Evolutionary conservation across 2,888 invertebrate species (phyloP).

Genomic region (Peribatodes rhomboidaria): DNA sequence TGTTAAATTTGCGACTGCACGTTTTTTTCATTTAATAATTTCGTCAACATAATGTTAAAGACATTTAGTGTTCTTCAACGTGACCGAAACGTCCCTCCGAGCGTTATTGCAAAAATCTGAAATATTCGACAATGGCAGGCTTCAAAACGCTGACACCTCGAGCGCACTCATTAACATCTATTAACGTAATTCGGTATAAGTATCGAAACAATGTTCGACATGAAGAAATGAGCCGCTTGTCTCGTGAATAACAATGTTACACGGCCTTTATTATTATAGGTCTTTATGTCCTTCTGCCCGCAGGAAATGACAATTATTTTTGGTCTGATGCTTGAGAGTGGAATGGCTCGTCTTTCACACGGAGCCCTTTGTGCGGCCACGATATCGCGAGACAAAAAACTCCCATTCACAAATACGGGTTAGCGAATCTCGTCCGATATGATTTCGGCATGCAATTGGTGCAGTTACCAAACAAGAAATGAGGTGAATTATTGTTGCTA

Average conservation of each 20-base stretch:
- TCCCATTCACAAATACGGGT: slow-evolving; percentile 85
- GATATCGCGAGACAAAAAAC: slow-evolving; percentile 72
- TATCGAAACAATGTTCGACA: slow-evolving; percentile 49
- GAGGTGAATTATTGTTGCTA: neutral
- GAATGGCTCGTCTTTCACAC: slow-evolving; percentile 82
- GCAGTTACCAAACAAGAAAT: slow-evolving; percentile 38
- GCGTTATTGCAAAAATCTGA: slow-evolving; percentile 33
- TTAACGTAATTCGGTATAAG: slow-evolving; percentile 61
- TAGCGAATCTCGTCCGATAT: slow-evolving; percentile 62
- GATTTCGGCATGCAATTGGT: slow-evolving; percentile 42
- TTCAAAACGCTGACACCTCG: slow-evolving; percentile 49
- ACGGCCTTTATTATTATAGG: slow-evolving; percentile 52
- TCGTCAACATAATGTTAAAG: slow-evolving; percentile 18
- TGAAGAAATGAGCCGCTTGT: slow-evolving; percentile 53
- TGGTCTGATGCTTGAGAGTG: slow-evolving; percentile 76
- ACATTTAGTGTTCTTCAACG: slow-evolving; percentile 6
- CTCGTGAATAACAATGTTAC: slow-evolving; percentile 50
- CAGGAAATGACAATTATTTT: slow-evolving; percentile 87
- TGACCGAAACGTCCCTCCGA: slow-evolving; percentile 27
- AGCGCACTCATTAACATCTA: slow-evolving; percentile 63
- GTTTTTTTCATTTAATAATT: neutral
- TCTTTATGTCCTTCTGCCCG: slow-evolving; percentile 60
- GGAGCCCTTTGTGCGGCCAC: slow-evolving; percentile 74
- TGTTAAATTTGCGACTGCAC: neutral
- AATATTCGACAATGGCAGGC: slow-evolving; percentile 35